These are phyloP conservation scores for Trididemnum miniatum DNA, from an alignment of 23 tunicate species.

Conservation along the genomic window DNA sequence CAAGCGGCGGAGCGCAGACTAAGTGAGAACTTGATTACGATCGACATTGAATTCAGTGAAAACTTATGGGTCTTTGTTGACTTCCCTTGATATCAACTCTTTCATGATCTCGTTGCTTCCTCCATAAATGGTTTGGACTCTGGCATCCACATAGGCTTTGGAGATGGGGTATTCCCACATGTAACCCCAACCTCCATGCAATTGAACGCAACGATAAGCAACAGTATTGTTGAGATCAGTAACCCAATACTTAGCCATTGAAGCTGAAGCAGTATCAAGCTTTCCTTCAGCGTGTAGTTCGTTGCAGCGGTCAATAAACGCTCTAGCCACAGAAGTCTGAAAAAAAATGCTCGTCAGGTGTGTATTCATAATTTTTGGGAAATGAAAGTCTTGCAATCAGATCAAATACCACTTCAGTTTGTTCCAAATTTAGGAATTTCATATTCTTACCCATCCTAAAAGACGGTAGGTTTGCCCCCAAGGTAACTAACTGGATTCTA, in stretches of 20 bases:
- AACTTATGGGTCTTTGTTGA: slow-evolving; percentile 50
- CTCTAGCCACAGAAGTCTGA: slow-evolving; percentile 73
- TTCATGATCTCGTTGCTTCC: slow-evolving; percentile 99
- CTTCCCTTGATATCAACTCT: slow-evolving; percentile 83
- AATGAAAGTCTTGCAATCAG: no score
- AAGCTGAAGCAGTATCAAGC: slow-evolving; percentile 85
- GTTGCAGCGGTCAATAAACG: slow-evolving; percentile 88
- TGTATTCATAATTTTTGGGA: no score
- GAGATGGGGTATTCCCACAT: slow-evolving; percentile 99
- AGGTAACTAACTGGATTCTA: no score
- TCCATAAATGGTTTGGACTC: slow-evolving; percentile 94
- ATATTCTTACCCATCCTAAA: no score
- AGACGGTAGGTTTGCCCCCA: no score
- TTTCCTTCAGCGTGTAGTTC: slow-evolving; percentile 68
- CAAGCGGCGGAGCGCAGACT: no score
- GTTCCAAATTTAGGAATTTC: no score
- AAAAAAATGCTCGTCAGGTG: slow-evolving; percentile 6
- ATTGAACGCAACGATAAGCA: slow-evolving; percentile 80
- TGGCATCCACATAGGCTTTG: slow-evolving; percentile 87
- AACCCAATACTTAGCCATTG: slow-evolving; percentile 96
- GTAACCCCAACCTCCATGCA: slow-evolving; percentile 98
- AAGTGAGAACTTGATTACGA: no score
- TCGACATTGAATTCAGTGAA: no score
- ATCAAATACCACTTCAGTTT: no score
- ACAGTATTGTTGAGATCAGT: slow-evolving; percentile 80